Evolutionary conservation across 2,797 vertebrate species (phyloP).

Genomic region (Limosa lapponica): DNA sequence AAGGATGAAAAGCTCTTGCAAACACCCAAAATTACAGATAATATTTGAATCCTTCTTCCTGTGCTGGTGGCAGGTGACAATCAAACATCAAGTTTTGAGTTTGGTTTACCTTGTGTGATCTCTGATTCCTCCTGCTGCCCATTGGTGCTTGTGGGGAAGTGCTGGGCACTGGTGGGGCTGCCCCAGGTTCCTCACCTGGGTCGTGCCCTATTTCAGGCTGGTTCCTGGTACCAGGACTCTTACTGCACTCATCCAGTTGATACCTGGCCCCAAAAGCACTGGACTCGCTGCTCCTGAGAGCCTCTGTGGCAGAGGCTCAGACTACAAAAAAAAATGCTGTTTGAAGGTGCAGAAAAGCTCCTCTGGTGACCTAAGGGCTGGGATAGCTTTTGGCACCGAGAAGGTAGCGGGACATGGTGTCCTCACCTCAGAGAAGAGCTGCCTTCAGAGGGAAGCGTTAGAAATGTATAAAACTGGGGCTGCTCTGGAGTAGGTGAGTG

Average conservation of each 20-base stretch:
- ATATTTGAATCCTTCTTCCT: not conserved
- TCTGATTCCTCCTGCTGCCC: not conserved
- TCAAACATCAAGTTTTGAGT: not conserved
- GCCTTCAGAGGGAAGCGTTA: not conserved
- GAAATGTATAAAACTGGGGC: not conserved
- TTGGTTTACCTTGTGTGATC: not conserved
- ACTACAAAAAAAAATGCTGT: not conserved
- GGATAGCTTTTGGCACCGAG: not conserved
- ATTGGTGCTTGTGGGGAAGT: not conserved
- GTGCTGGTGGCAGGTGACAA: not conserved
- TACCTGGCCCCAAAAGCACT: not conserved
- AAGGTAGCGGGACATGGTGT: not conserved
- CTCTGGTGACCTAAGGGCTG: not conserved
- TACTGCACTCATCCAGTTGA: rapidly evolving
- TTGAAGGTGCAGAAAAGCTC: not conserved
- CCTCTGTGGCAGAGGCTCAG: too few relatives aligned
- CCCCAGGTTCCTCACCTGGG: not conserved
- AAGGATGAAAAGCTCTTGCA: not conserved
- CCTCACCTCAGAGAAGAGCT: not conserved
- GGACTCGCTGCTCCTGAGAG: not conserved
- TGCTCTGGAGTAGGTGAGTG: not conserved
- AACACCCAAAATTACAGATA: not conserved
- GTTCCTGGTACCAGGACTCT: not conserved
- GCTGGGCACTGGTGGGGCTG: not conserved
- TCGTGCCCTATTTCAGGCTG: not conserved